Evolutionary conservation across 2,888 invertebrate species (phyloP).

Genomic region (Oscheius sp.): DNA sequence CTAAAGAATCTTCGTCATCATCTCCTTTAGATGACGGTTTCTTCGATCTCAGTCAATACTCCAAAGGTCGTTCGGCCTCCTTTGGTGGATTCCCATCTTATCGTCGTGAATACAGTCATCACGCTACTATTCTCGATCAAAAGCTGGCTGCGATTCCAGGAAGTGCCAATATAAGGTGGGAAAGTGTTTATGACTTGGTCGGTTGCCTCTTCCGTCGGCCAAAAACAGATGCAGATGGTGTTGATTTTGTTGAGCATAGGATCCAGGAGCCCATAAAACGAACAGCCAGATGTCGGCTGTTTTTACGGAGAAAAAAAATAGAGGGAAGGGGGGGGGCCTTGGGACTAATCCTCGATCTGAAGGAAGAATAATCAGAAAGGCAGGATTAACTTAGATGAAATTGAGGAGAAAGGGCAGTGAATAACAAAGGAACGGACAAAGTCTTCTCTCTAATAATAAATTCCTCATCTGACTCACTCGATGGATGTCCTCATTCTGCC

Average conservation of each 20-base stretch:
- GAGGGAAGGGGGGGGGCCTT: background rate
- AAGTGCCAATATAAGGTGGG: conserved; percentile 8
- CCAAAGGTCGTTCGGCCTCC: conserved; percentile 20
- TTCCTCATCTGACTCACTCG: no score
- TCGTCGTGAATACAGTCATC: conserved; percentile 21
- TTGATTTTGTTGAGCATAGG: conserved; percentile 8
- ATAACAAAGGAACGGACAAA: background rate
- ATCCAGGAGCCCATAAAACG: conserved; percentile 3
- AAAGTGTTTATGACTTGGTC: background rate
- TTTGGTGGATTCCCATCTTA: conserved; percentile 20
- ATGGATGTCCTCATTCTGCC: no score
- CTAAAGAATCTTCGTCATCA: background rate
- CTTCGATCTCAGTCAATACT: conserved; percentile 23
- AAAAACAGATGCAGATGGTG: conserved; percentile 17
- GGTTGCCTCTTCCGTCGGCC: background rate
- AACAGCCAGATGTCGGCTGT: conserved; percentile 9
- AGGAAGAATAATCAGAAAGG: no score
- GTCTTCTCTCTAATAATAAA: background rate
- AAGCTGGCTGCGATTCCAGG: conserved; percentile 22
- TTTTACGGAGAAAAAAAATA: background rate
- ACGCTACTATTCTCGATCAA: conserved; percentile 12
- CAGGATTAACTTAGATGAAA: no score
- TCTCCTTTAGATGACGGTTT: conserved; percentile 19
- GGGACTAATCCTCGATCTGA: no score
- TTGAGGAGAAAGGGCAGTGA: no score